Evolutionary conservation across 2,113 vertebrate genomes (phyloP), one percentile per base, ranked within the genome.

Genomic region (Thalassoma bifasciatum): DNA sequence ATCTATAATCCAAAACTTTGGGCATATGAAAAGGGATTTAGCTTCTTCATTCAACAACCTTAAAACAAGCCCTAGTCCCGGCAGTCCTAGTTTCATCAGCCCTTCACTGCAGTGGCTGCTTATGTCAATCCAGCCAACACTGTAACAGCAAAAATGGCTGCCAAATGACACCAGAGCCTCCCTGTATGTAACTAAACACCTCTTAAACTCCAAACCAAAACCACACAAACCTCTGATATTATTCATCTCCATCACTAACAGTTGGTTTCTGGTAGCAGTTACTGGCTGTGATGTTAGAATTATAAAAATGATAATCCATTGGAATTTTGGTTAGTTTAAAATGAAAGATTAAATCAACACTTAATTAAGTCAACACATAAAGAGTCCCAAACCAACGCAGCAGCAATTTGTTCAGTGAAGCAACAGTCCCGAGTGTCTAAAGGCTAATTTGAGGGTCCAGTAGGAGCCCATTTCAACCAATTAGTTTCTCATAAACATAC

Each of bases 161-260:
- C 66, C 62, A 82, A 76, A 65, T 65, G 79, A 82, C 75, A 88
- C 74, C 53, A 22, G 56, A 85, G 70, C 69, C 36, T 36, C 60
- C 81, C 36, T 12, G 17, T 47, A 53, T 63, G 61, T 42, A 72
- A 85, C 74, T 66, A 61, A 73, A 75, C 71, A 66, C 75, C 82
- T 58, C 58, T 24, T 21, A 63, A 68, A 72, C 22, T 52, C 53
- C 66, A 52, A 71, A 65, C 66, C 60, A 71, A 56, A 81, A 72
- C 49, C n/a, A 38, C 74, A 38, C 54, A 82, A 81, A 72, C 50
- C 63, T 64, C 40, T 58, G 1, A 61, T 42, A 66, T 78, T 58
- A 51, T 70, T 21, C 14, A 66, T 23, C 14, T 37, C 42, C 4
- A 46, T 30, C 38, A 61, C 34, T 14, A 38, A 46, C 14, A 47